Evolutionary conservation across 2,888 invertebrate genomes (phyloP).

Genomic region (Dendrolimus houi): DNA sequence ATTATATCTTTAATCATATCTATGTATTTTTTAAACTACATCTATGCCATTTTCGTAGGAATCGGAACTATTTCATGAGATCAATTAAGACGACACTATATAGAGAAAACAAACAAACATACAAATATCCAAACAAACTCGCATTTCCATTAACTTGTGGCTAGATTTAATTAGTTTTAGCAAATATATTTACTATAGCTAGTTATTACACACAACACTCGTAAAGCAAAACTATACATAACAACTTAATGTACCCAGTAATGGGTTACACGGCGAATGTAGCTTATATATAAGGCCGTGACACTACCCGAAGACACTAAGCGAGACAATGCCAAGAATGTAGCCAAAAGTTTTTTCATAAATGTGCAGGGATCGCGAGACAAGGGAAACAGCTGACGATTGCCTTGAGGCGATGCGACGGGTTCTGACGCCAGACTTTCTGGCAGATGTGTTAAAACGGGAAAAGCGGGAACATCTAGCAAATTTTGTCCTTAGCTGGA

Average conservation of each 20-base stretch:
- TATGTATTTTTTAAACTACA: no score
- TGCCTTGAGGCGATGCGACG: conserved; percentile 50
- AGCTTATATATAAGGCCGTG: neutral
- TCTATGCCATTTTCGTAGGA: no score
- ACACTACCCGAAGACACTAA: conserved; percentile 16
- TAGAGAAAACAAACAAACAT: no score
- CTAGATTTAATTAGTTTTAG: no score
- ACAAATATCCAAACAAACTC: no score
- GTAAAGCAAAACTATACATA: no score
- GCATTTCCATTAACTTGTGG: no score
- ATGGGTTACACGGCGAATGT: neutral
- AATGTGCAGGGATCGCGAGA: conserved; percentile 54
- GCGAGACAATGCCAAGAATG: conserved; percentile 58
- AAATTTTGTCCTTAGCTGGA: conserved; percentile 54
- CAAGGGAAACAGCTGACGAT: conserved; percentile 62
- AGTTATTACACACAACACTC: no score
- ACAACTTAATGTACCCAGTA: neutral
- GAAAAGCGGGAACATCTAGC: conserved; percentile 53
- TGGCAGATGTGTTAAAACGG: conserved; percentile 67
- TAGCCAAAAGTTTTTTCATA: conserved; percentile 70
- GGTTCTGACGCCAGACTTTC: conserved; percentile 45
- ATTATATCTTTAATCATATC: no score
- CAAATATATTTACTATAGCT: no score
- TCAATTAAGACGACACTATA: no score
- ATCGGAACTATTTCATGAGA: no score